Base-by-base conservation (phyloP, 2,113 vertebrate species). In the Halichoeres trimaculatus region DNA sequence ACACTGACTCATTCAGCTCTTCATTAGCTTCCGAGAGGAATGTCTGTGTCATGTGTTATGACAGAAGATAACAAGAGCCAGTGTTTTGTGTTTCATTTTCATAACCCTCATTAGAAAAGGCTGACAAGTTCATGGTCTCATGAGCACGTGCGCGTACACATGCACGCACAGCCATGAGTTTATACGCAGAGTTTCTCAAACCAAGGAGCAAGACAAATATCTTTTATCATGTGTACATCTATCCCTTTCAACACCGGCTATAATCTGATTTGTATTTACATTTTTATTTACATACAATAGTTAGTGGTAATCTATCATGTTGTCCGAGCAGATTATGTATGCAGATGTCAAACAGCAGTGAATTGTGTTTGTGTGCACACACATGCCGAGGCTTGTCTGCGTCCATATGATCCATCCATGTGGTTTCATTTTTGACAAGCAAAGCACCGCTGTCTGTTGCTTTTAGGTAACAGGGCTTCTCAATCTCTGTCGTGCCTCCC, bases 31-130 rank as follows among this genome's bases (percentile, higher is more conserved):
- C 72, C 71, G 68, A 81, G 55, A 84, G 60, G 78, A 88, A 88
- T 88, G 72, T 84, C 84, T 89, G 81, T 88, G 86, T 82, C 80
- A 85, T 86, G 73, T 91, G 79, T 87, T 86, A 85, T 84, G 75
- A 86, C 69, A 82, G 69, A 78, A 64, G 77, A 52, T 65, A 86
- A 86, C 34, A 4, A 73, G 69, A 70, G 64, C 47, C 78, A 88
- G 64, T 74, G 54, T 86, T 84, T 78, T 76, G 30, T 61, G 53
- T 83, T 90, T 83, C 71, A 82, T 67, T 87, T 85, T 81, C 56
- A 72, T 70, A 86, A 70, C 69, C 62, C 61, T 86, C 52, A 69
- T 81, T 73, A 72, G 52, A 56, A 72, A 81, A 74, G 74, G 68
- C 61, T 64, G 64, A 75, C 53, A 81, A 81, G 71, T 88, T 84